Evolutionary conservation across 2,888 invertebrate species (phyloP), one percentile per base, ranked within the genome.

Genomic region (Melinopterus prodromus): DNA sequence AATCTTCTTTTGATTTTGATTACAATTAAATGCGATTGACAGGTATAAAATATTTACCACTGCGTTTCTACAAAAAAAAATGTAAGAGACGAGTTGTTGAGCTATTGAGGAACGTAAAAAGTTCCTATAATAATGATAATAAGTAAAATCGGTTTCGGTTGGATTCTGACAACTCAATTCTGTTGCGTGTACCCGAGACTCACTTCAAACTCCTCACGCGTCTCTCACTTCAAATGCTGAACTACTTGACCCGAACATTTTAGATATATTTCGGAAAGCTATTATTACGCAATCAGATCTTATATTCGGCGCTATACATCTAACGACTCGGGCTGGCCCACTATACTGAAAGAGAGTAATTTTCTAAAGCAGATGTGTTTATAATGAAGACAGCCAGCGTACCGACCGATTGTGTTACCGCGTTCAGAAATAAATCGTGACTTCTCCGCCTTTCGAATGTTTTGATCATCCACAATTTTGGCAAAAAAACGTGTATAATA

Each of bases 241-340:
- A 53, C 53, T 53, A 12, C 53, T 53, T 53, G 53, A 53, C 53
- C 53, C 53, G 53, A 53, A 53, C 53, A 53, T 53, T 53, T 53
- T 53, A 53, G 53, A 53, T 53, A 53, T 53, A 53, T 53, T 53
- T 53, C 53, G 53, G 53, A 53, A 53, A 53, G 53, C 53, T 53
- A 53, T 53, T 53, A 53, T 53, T 53, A 53, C 53, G 12, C 53
- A 53, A 53, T 53, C 53, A 53, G 53, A 53, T 53, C 53, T 53
- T 53, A 53, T 53, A 53, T 53, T 53, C 53, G 53, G 53, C 12
- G 53, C 53, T 53, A 53, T 53, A 53, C 12, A 53, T 26, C 26
- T 53, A 53, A 53, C 53, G 53, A 53, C 53, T 53, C 53, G 12
- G 7, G 9, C 53, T 53, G 53, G 53, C 53, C 53, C 53, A 53